Evolutionary conservation across 1,140 invertebrate species (phyloP).

Genomic region (Chionoecetes opilio): DNA sequence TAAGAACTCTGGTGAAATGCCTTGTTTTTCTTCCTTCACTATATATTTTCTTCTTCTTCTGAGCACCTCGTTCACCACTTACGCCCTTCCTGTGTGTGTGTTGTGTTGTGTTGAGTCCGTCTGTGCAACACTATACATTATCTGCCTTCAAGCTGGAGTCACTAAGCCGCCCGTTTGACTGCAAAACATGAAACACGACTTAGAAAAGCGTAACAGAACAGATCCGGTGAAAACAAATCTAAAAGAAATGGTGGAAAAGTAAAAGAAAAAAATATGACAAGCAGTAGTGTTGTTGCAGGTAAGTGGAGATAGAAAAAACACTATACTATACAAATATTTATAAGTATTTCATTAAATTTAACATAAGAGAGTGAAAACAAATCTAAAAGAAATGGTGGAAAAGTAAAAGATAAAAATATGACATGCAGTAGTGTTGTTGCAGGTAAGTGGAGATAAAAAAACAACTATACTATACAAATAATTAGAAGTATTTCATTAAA

Average conservation of each 20-base stretch:
- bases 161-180: slow-evolving; percentile 15
- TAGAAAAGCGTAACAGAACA: neutral
- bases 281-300: neutral
- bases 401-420: neutral
- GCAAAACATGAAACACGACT: slow-evolving; percentile 7
- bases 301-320: neutral
- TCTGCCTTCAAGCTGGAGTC: slow-evolving; percentile 3
- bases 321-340: neutral
- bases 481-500: neutral
- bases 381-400: neutral
- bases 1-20: too few relatives aligned
- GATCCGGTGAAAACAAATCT: neutral
- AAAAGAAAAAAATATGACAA: neutral
- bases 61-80: neutral
- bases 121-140: slow-evolving; percentile 28
- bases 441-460: neutral
- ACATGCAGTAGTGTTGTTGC: neutral
- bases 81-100: neutral
- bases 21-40: too few relatives aligned
- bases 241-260: neutral
- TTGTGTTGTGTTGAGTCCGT: neutral
- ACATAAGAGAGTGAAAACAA: too few relatives aligned
- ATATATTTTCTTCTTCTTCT: too few relatives aligned
- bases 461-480: neutral
- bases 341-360: too few relatives aligned